A percentile compares a stretch with the other conserved stretches of the same genome.
Evolutionary conservation across 1,140 invertebrate species (phyloP).

Genomic region (Musca vetustissima): DNA sequence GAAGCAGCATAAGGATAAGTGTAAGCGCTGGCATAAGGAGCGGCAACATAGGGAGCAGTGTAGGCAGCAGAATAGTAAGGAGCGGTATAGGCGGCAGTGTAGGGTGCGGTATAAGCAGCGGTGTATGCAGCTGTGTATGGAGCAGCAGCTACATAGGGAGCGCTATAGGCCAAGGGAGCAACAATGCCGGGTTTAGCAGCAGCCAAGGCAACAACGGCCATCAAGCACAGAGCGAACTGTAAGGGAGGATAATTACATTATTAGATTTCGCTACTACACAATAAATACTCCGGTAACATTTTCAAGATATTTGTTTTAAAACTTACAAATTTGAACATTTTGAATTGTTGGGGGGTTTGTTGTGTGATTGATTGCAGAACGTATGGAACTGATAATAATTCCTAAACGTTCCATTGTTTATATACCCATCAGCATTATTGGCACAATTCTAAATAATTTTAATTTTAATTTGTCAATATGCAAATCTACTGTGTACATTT

Average conservation of each 20-base stretch:
- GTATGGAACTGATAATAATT: constrained; percentile 1
- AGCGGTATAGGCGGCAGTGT: constrained; percentile 26
- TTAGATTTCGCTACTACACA: too few species aligned
- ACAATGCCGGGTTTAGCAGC: constrained; percentile 48
- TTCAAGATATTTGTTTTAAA: not conserved
- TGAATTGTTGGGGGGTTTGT: constrained; percentile 29
- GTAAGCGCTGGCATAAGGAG: not conserved
- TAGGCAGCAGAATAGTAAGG: constrained; percentile 27
- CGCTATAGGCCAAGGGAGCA: constrained; percentile 30
- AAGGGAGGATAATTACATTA: too few species aligned
- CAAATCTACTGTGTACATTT: too few species aligned
- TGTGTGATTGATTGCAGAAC: not conserved
- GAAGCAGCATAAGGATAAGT: constrained; percentile 10
- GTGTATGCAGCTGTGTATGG: constrained; percentile 25
- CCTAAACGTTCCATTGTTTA: not conserved
- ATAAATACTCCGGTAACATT: too few species aligned
- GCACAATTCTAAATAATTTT: not conserved
- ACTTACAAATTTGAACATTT: constrained; percentile 55
- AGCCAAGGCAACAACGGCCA: constrained; percentile 46
- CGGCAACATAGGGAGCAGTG: constrained; percentile 25
- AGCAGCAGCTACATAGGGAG: constrained; percentile 33
- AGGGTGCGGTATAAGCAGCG: constrained; percentile 17
- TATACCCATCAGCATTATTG: too few species aligned
- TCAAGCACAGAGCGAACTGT: constrained; percentile 47
- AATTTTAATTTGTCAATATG: too few species aligned